Base-by-base conservation (phyloP, 1,140 invertebrate species). In the Hyphantria cunea region DNA sequence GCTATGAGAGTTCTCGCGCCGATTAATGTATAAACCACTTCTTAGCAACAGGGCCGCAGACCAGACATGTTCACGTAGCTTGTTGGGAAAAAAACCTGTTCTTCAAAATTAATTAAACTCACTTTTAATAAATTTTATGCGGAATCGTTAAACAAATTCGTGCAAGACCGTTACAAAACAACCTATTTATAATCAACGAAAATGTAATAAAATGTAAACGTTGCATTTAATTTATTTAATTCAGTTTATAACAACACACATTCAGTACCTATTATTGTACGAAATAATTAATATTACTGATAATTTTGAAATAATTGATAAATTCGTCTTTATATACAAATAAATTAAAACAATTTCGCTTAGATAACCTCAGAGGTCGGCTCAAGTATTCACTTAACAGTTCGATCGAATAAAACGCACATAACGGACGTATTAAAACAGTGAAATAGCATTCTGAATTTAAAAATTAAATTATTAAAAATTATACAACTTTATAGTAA, bases 401-500 rank as follows among this genome's bases (percentile, higher is more conserved):
- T 70, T 17, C 3, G 47, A 14, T 50, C 17, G 44, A 54, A 70
- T 66, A 66, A 68, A 68, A 61, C 69, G 72, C 58, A 72, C 76
- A 72, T 45, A 39, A 60, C 67, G 59, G 41, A 72, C 64, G 62
- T 75, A 44, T 55, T 25, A 13, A 59, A 49, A 47, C 37, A 68
- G 13, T 45, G 17, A 25, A n/a, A 25, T 25, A 25, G 17, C 1
- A 25, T 25, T 25, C 17, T 25, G 5, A 5, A n/a, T 9, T n/a
- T 12, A 58, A 37, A 33, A 48, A 12, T 17, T 17, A n/a, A n/a
- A 39, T 17, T 48, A 37, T 9, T 13, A 45, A 51, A 5, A 34
- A 10, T 49, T 39, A 48, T n/a, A 32, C 31, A 25, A 50, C 50
- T 67, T 63, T 64, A 33, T 64, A 72, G 58, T 48, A 37, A 17